These are phyloP conservation scores for Adineta ricciae DNA, from an alignment of 2,888 invertebrate genomes.

Conservation along the genomic window DNA sequence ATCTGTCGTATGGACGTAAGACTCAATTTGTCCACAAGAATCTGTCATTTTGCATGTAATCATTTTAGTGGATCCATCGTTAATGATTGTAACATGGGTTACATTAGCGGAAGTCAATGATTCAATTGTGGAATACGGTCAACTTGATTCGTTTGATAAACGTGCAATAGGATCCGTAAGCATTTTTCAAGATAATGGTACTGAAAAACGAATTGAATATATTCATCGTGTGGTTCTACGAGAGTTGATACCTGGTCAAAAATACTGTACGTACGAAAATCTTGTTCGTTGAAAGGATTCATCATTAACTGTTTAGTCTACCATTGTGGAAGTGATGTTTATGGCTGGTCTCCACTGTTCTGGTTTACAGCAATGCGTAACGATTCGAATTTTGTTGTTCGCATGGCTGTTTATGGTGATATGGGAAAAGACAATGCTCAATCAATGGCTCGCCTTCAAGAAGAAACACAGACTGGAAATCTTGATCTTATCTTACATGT, in stretches of 20 bases:
- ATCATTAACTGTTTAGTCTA: slow-evolving; percentile 39
- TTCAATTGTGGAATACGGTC: slow-evolving; percentile 38
- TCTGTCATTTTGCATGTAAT: background rate
- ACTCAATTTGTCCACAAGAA: background rate
- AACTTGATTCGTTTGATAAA: slow-evolving; percentile 9
- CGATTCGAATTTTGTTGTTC: slow-evolving; percentile 63
- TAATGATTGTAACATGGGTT: slow-evolving; percentile 42
- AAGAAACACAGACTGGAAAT: slow-evolving; percentile 27
- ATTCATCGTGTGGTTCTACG: slow-evolving; percentile 35
- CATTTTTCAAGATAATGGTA: slow-evolving; percentile 35
- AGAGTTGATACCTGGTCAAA: slow-evolving; percentile 23
- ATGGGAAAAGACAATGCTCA: slow-evolving; percentile 65
- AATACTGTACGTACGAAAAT: background rate
- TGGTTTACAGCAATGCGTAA: slow-evolving; percentile 64
- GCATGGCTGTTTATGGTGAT: slow-evolving; percentile 40
- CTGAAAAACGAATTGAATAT: slow-evolving; percentile 34
- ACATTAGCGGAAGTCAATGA: slow-evolving; percentile 37
- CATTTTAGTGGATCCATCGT: slow-evolving; percentile 35
- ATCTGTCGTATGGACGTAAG: slow-evolving; percentile 31
- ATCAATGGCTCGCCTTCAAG: slow-evolving; percentile 24
- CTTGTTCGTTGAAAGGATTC: background rate
- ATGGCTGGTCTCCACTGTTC: slow-evolving; percentile 70
- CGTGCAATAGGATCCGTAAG: slow-evolving; percentile 32
- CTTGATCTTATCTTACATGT: slow-evolving; percentile 35
- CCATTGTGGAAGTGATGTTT: slow-evolving; percentile 47